These are phyloP conservation scores for Salminus brasiliensis DNA, from an alignment of 2,113 vertebrate genomes.

Conservation along the genomic window DNA sequence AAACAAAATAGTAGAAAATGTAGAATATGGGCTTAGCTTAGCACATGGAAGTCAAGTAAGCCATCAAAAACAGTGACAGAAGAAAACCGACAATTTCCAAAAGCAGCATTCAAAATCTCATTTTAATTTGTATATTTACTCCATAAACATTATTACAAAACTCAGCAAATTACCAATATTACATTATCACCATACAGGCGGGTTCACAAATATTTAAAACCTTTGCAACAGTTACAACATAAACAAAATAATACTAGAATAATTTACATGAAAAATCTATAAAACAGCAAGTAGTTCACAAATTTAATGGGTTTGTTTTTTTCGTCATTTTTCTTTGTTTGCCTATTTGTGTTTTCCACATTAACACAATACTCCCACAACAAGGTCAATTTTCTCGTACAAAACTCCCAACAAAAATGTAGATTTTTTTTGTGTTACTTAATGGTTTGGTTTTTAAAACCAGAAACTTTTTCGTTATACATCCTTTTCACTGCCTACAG, in stretches of 20 bases:
- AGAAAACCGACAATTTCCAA: constrained; percentile 78
- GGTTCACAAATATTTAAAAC: constrained; percentile 99
- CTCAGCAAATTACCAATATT: constrained; percentile 99
- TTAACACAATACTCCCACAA: constrained; percentile 99
- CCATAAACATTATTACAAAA: constrained; percentile 99
- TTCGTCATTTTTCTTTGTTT: constrained; percentile 75
- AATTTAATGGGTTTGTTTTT: constrained; percentile 80
- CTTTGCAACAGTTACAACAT: constrained; percentile 99
- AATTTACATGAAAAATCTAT: constrained; percentile 99
- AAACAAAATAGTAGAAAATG: no score
- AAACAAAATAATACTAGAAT: constrained; percentile 99
- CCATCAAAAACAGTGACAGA: constrained; percentile 34
- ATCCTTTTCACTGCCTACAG: constrained; percentile 97
- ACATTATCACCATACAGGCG: constrained; percentile 99
- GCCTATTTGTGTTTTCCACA: constrained; percentile 95
- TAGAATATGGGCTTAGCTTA: no score
- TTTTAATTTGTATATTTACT: constrained; percentile 99
- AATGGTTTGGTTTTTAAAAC: constrained; percentile 99
- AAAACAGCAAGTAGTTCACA: constrained; percentile 99
- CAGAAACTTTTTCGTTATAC: constrained; percentile 97
- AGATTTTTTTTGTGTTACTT: constrained; percentile 89
- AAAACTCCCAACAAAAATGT: constrained; percentile 99
- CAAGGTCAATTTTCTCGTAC: constrained; percentile 98
- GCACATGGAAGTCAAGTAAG: no score
- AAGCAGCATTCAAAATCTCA: constrained; percentile 96